Base-by-base conservation (phyloP, 2,113 vertebrate species). In the Ptilorrhoa leucosticta region DNA sequence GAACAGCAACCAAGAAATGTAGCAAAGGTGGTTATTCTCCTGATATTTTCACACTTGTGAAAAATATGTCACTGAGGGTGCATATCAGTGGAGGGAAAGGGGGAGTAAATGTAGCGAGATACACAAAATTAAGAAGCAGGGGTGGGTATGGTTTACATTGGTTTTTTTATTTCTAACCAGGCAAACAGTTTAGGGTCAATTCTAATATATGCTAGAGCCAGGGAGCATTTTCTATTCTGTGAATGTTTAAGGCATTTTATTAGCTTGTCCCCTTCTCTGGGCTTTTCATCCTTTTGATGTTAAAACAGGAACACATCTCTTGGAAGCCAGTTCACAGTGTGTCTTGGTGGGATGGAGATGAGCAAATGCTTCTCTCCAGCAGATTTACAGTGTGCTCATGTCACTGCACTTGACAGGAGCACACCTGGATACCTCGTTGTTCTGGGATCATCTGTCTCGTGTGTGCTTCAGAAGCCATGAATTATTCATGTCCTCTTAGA, bases 401-500 rank as follows among this genome's bases (percentile, higher is more conserved):
- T 96, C 91, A 91, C 71, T 75, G 76, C 88, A 30, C 44, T 95
- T 92, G 92, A 82, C 94, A 95, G 93, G 83, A 91, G 64, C 80
- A 70, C 84, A 94, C 95, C 88, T 95, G 90, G 87, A 94, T 87
- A 82, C 80, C 57, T 96, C 50, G 8, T 91, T 96, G 93, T 94
- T 95, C 96, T 91, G 75, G 58, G 11, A 86, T 80, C 89, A 92
- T 83, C 83, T 96, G 77, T 94, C 94, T 92, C 7, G 2, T 89
- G 44, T 95, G 81, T 94, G 89, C 93, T 96, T 95, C 77, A 93
- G 72, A 91, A 89, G n/a, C 21, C 65, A 96, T 95, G 88, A 95
- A 96, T 97, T 89, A 97, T 95, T 92, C 94, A 93, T 19, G 2
- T 50, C 21, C 27, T 94, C 73, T 79, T 93, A 96, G 69, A 87